Conservation (phyloP, 2,888 invertebrate species). For the Bursaphelenchus okinawaensis region DNA sequence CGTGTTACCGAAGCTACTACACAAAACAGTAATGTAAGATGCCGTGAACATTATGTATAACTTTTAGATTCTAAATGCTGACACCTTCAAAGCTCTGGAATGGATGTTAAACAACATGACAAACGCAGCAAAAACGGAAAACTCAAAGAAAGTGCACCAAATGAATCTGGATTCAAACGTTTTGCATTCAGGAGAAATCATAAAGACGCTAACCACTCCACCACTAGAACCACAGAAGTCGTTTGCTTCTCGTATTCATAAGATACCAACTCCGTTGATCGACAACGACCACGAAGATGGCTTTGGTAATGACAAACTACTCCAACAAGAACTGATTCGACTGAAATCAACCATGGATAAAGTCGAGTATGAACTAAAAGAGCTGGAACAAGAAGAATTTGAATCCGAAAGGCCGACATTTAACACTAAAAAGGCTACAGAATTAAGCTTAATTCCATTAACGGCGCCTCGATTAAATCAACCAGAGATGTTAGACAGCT, state of each 20-base stretch:
- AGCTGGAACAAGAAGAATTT: constrained; percentile 5
- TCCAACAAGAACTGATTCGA: constrained; percentile 14
- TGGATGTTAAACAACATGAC: constrained; percentile 55
- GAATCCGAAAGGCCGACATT: constrained; percentile 9
- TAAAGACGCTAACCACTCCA: constrained; percentile 8
- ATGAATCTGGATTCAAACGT: not conserved
- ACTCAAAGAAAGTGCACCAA: constrained; percentile 5
- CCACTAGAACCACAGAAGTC: not conserved
- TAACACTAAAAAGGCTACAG: constrained; percentile 16
- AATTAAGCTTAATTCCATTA: constrained; percentile 23
- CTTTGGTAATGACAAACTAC: not conserved
- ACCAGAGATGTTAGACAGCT: not conserved
- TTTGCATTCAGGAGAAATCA: constrained; percentile 13
- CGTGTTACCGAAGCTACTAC: too few species aligned
- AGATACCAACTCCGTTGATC: not conserved
- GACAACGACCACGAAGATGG: not conserved
- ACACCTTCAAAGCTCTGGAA: constrained; percentile 50
- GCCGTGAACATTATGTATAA: too few species aligned
- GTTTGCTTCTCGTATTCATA: constrained; percentile 1
- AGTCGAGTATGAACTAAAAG: constrained; percentile 23
- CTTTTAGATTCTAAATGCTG: constrained; percentile 15
- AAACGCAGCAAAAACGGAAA: constrained; percentile 35
- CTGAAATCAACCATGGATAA: constrained; percentile 15
- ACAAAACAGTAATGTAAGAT: too few species aligned
- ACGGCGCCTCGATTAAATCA: not conserved